Evolutionary conservation across 2,888 invertebrate species (phyloP).

Genomic region (Phrixothrix hirtus): DNA sequence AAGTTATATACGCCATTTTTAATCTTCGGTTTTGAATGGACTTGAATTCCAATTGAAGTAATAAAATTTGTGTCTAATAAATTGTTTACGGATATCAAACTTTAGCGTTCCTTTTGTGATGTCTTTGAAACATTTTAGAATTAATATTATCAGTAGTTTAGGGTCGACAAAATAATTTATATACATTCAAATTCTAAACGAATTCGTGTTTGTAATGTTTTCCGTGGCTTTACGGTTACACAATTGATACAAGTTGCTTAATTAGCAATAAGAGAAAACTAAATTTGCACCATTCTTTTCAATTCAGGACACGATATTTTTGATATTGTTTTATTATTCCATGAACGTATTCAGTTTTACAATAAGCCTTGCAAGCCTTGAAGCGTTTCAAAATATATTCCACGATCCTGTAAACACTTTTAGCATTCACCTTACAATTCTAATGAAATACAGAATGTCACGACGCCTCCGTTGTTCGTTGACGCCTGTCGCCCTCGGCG

Average conservation of each 20-base stretch:
- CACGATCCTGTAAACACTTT: constrained; percentile 32
- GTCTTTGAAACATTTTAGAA: too few relatives aligned
- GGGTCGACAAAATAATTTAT: too few relatives aligned
- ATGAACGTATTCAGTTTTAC: constrained; percentile 25
- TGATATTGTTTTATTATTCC: constrained; percentile 32
- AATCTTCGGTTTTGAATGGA: constrained; percentile 7
- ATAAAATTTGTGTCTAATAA: not conserved
- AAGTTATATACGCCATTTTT: constrained; percentile 13
- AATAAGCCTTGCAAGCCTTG: constrained; percentile 26
- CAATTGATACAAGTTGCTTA: too few relatives aligned
- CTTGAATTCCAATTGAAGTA: constrained; percentile 6
- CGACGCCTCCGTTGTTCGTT: constrained; percentile 27
- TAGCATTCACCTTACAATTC: constrained; percentile 33
- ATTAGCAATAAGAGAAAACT: too few relatives aligned
- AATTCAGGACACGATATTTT: constrained; percentile 25
- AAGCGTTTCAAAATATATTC: constrained; percentile 29
- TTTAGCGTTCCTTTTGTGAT: too few relatives aligned
- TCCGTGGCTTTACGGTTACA: not conserved
- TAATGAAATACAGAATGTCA: constrained; percentile 33
- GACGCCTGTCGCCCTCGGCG: constrained; percentile 31
- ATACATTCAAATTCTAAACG: too few relatives aligned
- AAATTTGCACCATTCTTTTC: too few relatives aligned
- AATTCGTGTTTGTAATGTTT: not conserved
- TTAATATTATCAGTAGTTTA: too few relatives aligned
- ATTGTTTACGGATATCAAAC: not conserved